These are phyloP conservation scores for Drosophila macrospina DNA, from an alignment of 2,888 invertebrate species.

Conservation along the genomic window DNA sequence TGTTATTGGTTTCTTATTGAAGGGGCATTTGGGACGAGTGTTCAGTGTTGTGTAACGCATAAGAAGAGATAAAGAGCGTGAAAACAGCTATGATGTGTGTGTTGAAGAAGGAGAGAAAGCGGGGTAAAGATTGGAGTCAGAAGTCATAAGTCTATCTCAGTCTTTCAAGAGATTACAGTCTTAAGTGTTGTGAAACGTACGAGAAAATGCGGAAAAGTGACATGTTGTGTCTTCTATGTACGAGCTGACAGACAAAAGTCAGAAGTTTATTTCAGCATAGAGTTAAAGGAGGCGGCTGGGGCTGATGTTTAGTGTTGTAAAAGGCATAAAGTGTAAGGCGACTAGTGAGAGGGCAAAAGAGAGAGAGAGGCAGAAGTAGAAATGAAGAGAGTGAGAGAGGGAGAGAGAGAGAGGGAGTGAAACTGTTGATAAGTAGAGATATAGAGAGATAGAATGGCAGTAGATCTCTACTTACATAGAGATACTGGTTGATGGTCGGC, in stretches of 20 bases:
- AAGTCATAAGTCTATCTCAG: background rate
- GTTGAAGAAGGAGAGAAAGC: background rate
- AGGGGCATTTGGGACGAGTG: constrained; percentile 19
- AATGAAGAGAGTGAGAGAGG: background rate
- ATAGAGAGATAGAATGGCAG: background rate
- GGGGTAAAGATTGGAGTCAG: background rate
- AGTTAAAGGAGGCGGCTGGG: no score
- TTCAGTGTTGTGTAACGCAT: constrained; percentile 27
- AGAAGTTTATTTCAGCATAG: no score
- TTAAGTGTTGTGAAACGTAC: background rate
- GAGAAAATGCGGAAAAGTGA: background rate
- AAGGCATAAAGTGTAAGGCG: background rate
- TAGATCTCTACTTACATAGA: background rate
- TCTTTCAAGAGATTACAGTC: background rate
- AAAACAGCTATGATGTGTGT: background rate
- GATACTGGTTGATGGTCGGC: background rate
- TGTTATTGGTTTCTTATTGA: constrained; percentile 6
- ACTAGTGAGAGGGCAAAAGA: no score
- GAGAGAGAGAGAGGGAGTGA: background rate
- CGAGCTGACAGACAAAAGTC: background rate
- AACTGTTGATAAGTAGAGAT: background rate
- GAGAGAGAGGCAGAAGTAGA: no score
- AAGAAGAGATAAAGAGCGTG: background rate
- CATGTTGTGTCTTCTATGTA: background rate
- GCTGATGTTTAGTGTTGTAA: constrained; percentile 1